Base-by-base conservation (phyloP, 2,797 vertebrate genomes). In the Myiotriccus ornatus region DNA sequence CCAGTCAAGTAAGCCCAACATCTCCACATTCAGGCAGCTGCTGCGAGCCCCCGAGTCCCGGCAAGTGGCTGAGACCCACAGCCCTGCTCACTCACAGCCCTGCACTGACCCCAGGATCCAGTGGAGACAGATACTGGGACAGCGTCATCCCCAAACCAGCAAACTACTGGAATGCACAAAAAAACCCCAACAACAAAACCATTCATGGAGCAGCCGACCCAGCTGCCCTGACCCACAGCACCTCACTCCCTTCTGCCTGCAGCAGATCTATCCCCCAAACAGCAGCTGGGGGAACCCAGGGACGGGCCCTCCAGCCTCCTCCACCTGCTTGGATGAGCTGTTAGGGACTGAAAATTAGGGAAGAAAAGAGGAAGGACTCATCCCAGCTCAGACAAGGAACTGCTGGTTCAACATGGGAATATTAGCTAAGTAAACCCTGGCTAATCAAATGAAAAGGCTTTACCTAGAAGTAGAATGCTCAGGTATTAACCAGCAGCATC, bases 131-230 rank as follows among this genome's bases (percentile, higher is more conserved):
- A 5, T 0, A 17, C 67, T 41, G 53, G 71, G 53, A n/a, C 39
- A 53, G 2, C 8, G n/a, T 5, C 49, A 47, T n/a, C 76, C 32
- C 50, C 62, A 22, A 5, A 28, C 0, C 9, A 18, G 32, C 35
- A 43, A 50, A 32, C 17, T 12, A 2, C 35, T 3, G 20, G 15
- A 28, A 59, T 21, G 23, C 1, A 41, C 7, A 11, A 9, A 12
- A 10, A 52, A 9, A 0, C 1, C 4, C 23, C 49, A 39, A 15
- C 3, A 14, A 8, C 4, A 21, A 25, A 73, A 20, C 21, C 2
- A 0, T 9, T 18, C 7, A 1, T 0, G 7, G 34, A 37, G 59
- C 19, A 10, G 25, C 23, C 1, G 10, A 5, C 12, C 20, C 39
- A 0, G 3, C 57, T 41, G 30, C 32, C 52, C 14, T 0, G 2